These are phyloP conservation scores for Chelon labrosus DNA, from an alignment of 2,797 vertebrate species.

Conservation along the genomic window DNA sequence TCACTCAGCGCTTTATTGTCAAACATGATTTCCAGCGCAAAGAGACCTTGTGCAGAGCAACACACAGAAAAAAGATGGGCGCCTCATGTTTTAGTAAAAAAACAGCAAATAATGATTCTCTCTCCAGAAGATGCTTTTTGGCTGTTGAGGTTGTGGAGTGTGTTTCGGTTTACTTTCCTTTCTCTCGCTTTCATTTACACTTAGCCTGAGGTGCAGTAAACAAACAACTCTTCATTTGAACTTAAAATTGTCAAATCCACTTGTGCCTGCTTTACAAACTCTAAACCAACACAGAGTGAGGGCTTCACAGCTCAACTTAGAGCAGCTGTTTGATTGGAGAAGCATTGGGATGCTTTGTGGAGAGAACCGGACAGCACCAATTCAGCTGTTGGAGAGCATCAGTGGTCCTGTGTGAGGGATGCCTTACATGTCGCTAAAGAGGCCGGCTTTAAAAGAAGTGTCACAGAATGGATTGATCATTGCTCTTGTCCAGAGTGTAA, in stretches of 20 bases:
- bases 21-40: constrained; percentile 17
- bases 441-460: constrained; percentile 40
- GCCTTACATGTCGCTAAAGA: constrained; percentile 36
- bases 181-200: constrained; percentile 22
- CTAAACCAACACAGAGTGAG: constrained; percentile 38
- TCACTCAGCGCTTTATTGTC: constrained; percentile 32
- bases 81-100: constrained; percentile 16
- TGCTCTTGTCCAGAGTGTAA: constrained; percentile 5
- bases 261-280: constrained; percentile 16
- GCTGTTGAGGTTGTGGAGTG: constrained; percentile 15
- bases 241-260: constrained; percentile 52
- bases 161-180: constrained; percentile 24
- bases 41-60: not conserved
- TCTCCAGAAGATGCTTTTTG: constrained; percentile 9
- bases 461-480: constrained; percentile 21
- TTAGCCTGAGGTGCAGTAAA: constrained; percentile 30
- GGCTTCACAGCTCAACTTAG: constrained; percentile 26
- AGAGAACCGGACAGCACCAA: constrained; percentile 21
- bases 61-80: not conserved
- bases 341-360: constrained; percentile 30
- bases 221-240: constrained; percentile 51
- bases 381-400: constrained; percentile 44
- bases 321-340: constrained; percentile 42
- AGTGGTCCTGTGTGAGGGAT: constrained; percentile 28
- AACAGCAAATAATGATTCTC: not conserved